Evolutionary conservation across 2,888 invertebrate species (phyloP).

Genomic region (Platynereis dumerilii): DNA sequence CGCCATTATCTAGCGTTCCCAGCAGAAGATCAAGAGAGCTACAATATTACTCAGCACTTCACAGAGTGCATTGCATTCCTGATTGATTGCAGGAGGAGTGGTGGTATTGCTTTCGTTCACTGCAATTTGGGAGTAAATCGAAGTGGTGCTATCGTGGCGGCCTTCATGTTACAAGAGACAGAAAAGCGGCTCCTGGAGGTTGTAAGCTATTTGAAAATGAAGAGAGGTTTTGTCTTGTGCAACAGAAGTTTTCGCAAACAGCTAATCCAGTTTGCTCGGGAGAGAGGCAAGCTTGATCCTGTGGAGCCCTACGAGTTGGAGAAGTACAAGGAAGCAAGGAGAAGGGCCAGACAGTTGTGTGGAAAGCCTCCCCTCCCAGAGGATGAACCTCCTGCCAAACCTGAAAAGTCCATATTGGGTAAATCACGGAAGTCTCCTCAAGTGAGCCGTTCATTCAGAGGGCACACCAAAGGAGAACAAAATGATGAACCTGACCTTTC

Average conservation of each 20-base stretch:
- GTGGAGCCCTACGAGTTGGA: constrained; percentile 14
- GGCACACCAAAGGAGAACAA: no score
- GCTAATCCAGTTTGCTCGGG: constrained; percentile 35
- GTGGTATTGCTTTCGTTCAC: constrained; percentile 38
- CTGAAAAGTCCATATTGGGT: no score
- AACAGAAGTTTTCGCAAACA: constrained; percentile 39
- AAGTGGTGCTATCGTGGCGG: constrained; percentile 40
- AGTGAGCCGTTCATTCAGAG: no score
- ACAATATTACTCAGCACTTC: constrained; percentile 38
- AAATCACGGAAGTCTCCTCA: no score
- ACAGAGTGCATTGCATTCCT: constrained; percentile 36
- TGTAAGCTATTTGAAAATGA: constrained; percentile 31
- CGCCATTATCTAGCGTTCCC: constrained; percentile 37
- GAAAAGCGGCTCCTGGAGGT: constrained; percentile 33
- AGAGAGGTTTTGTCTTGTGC: constrained; percentile 32
- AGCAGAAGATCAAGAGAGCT: constrained; percentile 40
- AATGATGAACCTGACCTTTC: no score
- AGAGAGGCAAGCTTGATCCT: constrained; percentile 33
- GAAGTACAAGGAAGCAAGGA: not conserved
- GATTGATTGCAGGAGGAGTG: constrained; percentile 28
- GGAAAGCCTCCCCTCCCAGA: no score
- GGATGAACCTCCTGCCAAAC: no score
- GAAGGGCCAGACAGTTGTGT: no score
- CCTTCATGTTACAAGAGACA: constrained; percentile 37
- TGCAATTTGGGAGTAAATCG: constrained; percentile 42